phyloP scores from a whole-genome alignment of 2,797 vertebrate genomes.

The Hydrocynus forskahlii region DNA sequence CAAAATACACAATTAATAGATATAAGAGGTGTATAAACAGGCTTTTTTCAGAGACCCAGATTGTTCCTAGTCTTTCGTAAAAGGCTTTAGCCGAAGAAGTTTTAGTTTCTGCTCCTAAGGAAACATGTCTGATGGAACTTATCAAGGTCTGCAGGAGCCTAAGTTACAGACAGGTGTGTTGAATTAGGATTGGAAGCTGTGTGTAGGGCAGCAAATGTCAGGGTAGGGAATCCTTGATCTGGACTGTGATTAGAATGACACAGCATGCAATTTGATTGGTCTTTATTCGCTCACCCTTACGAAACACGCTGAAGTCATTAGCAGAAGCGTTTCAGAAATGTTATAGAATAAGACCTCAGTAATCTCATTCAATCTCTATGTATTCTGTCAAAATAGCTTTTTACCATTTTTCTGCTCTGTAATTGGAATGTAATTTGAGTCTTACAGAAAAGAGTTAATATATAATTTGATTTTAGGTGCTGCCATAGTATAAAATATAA shows the following conservation, averaged over 20 bases:
- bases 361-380: conserved; percentile 4
- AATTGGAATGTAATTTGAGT: neutral
- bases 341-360: neutral
- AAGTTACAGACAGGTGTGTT: neutral
- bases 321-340: neutral
- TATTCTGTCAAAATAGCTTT: neutral
- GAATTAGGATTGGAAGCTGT: neutral
- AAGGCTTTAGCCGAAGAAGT: neutral
- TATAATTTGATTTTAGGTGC: neutral
- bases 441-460: neutral
- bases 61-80: too few species aligned
- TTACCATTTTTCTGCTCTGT: neutral
- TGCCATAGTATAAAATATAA: neutral
- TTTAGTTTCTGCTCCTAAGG: neutral
- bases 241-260: neutral
- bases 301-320: neutral
- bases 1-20: neutral
- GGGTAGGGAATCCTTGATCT: neutral
- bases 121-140: neutral
- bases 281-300: neutral
- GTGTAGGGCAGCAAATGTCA: neutral
- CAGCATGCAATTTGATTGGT: neutral
- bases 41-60: too few species aligned
- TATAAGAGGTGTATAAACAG: neutral
- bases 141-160: neutral